Evolutionary conservation across 2,797 vertebrate species (phyloP).

Genomic region (Tadarida brasiliensis): DNA sequence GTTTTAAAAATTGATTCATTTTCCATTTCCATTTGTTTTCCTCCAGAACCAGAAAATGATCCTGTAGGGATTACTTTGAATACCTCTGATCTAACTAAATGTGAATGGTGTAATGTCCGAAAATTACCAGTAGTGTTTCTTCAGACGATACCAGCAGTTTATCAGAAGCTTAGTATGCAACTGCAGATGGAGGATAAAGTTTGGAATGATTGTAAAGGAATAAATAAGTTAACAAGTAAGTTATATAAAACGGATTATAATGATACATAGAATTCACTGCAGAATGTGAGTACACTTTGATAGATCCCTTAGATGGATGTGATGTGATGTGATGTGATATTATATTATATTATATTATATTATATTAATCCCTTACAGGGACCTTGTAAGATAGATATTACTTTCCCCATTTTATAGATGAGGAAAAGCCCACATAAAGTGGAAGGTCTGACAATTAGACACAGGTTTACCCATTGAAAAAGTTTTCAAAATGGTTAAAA

Average conservation of each 20-base stretch:
- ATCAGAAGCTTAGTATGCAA: slow-evolving; percentile 91
- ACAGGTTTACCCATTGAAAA: slow-evolving; percentile 35
- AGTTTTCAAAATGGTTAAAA: slow-evolving; percentile 51
- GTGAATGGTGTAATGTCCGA: slow-evolving; percentile 96
- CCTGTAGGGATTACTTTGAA: slow-evolving; percentile 89
- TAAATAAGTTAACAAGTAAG: slow-evolving; percentile 89
- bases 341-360: not conserved
- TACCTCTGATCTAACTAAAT: slow-evolving; percentile 94
- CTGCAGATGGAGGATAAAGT: slow-evolving; percentile 91
- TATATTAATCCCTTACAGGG: not conserved
- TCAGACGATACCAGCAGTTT: slow-evolving; percentile 92
- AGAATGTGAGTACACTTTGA: not conserved
- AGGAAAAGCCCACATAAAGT: not conserved
- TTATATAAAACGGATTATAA: slow-evolving; percentile 32
- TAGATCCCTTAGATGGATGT: not conserved
- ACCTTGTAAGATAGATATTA: not conserved
- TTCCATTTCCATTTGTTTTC: slow-evolving; percentile 69
- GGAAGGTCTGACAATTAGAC: not conserved
- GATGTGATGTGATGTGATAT: too few species aligned
- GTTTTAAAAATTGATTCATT: slow-evolving; percentile 52
- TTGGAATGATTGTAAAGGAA: slow-evolving; percentile 94
- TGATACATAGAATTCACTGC: not conserved
- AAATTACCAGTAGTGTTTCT: slow-evolving; percentile 97
- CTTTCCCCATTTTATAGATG: not conserved
- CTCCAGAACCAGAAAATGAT: slow-evolving; percentile 85